A percentile compares a stretch with the other conserved stretches of the same genome.
Conservation (phyloP, 2,797 vertebrate genomes). For the Paratrypauchen microcephalus region DNA sequence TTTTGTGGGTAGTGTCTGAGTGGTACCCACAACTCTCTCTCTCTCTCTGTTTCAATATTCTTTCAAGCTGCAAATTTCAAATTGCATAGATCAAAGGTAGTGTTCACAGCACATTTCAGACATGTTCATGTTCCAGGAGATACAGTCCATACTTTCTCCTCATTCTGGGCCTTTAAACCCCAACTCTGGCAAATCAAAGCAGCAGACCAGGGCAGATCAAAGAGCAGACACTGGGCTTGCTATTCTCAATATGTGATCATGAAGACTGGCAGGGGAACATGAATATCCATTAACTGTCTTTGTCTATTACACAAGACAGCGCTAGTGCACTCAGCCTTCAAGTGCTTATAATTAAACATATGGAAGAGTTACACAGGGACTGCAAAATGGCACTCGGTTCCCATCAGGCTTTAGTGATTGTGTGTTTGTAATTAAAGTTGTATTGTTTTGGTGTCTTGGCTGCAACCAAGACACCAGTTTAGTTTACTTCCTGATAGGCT, state of each 20-base stretch:
- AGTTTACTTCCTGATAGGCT: slow-evolving; percentile 29
- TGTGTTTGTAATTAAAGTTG: slow-evolving; percentile 15
- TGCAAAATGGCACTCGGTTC: slow-evolving; percentile 2
- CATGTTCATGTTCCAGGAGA: slow-evolving; percentile 32
- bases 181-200: slow-evolving; percentile 60
- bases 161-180: slow-evolving; percentile 43
- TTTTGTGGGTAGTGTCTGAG: slow-evolving; percentile 21
- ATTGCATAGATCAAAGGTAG: slow-evolving; percentile 60
- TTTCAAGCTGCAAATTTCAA: slow-evolving; percentile 49
- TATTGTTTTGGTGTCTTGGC: slow-evolving; percentile 14
- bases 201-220: slow-evolving; percentile 59
- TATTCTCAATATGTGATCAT: slow-evolving; percentile 41
- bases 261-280: slow-evolving; percentile 22
- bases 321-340: slow-evolving; percentile 13
- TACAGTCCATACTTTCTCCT: slow-evolving; percentile 26
- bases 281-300: slow-evolving; percentile 33
- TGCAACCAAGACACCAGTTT: not conserved
- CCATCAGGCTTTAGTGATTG: slow-evolving; percentile 10
- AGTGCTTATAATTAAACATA: slow-evolving; percentile 8
- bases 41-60: slow-evolving; percentile 3
- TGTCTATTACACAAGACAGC: slow-evolving; percentile 11
- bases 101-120: slow-evolving; percentile 45
- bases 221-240: slow-evolving; percentile 47
- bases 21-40: slow-evolving; percentile 12
- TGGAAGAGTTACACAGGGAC: slow-evolving; percentile 2